Conservation (phyloP, 2,113 vertebrate genomes). For the Chroicocephalus ridibundus region DNA sequence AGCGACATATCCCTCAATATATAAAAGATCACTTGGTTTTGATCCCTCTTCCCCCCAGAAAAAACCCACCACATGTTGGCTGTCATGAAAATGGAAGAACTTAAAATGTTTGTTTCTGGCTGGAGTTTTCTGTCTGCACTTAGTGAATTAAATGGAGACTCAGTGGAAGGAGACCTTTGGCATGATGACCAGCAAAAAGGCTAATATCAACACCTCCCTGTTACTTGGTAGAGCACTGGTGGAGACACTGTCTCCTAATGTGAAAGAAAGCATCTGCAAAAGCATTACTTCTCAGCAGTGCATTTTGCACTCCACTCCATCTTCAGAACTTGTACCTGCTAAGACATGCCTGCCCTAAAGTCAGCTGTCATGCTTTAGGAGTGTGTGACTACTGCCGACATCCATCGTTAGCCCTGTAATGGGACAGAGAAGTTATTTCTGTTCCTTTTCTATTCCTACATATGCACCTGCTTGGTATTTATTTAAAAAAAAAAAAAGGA, state of each 20-base stretch:
- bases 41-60: fast-evolving
- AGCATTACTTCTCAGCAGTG: not conserved
- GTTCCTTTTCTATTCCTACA: not conserved
- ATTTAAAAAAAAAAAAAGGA: not conserved
- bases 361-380: not conserved
- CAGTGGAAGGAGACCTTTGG: not conserved
- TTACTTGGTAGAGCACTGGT: fast-evolving
- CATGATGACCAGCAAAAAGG: not conserved
- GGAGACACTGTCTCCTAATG: not conserved
- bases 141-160: not conserved
- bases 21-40: not conserved
- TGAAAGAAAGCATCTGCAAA: not conserved
- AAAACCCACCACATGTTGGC: not conserved
- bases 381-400: fast-evolving
- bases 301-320: not conserved
- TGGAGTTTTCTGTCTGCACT: not conserved
- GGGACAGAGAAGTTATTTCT: not conserved
- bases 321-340: not conserved
- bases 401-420: not conserved
- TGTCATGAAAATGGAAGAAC: not conserved
- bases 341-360: not conserved
- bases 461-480: not conserved
- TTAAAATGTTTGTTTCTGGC: not conserved
- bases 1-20: not conserved
- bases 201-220: not conserved